phyloP scores from a whole-genome alignment of 2,888 invertebrate species.

The Mimachlamys varia region DNA sequence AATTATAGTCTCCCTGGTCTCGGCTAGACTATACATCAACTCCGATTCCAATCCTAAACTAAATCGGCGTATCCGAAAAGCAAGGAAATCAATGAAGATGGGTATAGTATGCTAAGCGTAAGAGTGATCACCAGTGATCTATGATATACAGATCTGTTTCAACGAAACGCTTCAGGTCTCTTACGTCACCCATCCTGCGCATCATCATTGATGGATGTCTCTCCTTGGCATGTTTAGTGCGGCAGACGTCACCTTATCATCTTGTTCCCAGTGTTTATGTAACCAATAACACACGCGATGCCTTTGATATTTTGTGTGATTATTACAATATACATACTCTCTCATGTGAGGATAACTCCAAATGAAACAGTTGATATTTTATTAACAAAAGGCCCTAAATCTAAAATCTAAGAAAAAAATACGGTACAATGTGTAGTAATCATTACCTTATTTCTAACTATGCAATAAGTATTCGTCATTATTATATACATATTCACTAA shows the following conservation, averaged over 20 bases:
- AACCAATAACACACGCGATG: background rate
- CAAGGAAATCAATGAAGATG: background rate
- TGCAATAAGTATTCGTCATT: too few species aligned
- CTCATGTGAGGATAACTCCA: too few species aligned
- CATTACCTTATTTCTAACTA: too few species aligned
- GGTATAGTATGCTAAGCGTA: background rate
- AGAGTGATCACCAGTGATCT: background rate
- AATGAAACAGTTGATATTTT: too few species aligned
- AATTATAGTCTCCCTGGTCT: background rate
- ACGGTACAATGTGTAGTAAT: too few species aligned
- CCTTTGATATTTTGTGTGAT: background rate
- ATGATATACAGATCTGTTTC: background rate
- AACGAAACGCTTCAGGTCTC: background rate
- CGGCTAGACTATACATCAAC: background rate
- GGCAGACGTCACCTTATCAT: background rate
- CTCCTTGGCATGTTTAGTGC: background rate
- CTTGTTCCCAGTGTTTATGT: background rate
- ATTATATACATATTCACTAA: too few species aligned
- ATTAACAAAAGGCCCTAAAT: too few species aligned
- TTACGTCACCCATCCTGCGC: background rate
- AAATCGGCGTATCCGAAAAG: background rate
- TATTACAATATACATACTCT: too few species aligned
- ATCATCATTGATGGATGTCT: background rate
- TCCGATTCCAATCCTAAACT: background rate
- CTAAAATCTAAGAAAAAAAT: too few species aligned